Percentiles rank a stretch among this genome's conserved stretches.
Conservation (phyloP, 2,888 invertebrate genomes). For the Lymantria dispar region DNA sequence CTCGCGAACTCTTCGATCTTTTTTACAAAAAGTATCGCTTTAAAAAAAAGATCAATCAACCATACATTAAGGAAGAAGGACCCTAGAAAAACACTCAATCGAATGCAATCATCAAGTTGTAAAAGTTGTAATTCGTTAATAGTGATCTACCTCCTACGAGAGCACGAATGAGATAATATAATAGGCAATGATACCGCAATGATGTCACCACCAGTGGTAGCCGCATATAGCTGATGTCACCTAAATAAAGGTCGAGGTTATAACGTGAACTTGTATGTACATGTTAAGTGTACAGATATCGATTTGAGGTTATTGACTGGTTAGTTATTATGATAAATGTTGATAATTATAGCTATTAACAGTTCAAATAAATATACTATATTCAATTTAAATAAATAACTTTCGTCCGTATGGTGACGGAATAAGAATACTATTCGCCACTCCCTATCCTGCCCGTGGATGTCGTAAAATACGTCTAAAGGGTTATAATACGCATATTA, state of each 20-base stretch:
- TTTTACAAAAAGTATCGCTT: no score
- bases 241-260: slow-evolving; percentile 33
- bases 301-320: slow-evolving; percentile 26
- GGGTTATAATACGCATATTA: no score
- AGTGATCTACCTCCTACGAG: slow-evolving; percentile 1
- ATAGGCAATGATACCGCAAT: slow-evolving; percentile 22
- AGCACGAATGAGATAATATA: slow-evolving; percentile 13
- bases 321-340: neutral
- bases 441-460: no score
- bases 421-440: no score
- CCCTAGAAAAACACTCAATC: no score
- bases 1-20: no score
- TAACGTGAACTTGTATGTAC: slow-evolving; percentile 10
- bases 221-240: slow-evolving; percentile 31
- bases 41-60: no score
- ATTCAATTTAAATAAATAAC: no score
- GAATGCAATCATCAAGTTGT: neutral
- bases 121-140: neutral
- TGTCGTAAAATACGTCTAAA: no score
- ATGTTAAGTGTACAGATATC: slow-evolving; percentile 6
- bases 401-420: no score
- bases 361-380: no score
- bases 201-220: slow-evolving; percentile 24
- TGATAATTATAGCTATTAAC: neutral
- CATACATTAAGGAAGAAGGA: no score